Conservation (phyloP, 2,113 vertebrate genomes). For the Ardeotis arabs region DNA sequence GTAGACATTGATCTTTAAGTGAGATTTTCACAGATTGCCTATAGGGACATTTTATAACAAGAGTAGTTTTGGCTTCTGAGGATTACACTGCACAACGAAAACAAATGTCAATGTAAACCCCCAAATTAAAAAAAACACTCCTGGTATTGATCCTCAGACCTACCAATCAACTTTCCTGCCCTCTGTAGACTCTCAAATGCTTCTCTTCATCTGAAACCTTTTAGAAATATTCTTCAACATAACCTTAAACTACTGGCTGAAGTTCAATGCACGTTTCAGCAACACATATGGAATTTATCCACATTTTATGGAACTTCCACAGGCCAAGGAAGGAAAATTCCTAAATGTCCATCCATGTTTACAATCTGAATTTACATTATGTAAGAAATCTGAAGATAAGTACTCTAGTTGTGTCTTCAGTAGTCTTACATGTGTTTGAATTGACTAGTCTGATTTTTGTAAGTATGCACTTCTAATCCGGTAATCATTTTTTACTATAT, state of each 20-base stretch:
- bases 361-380: background rate
- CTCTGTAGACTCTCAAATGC: conserved; percentile 37
- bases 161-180: conserved; percentile 23
- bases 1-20: conserved; percentile 54
- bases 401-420: background rate
- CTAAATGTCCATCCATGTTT: background rate
- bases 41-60: conserved; percentile 34
- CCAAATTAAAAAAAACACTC: conserved; percentile 42
- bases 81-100: conserved; percentile 66
- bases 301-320: conserved; percentile 27
- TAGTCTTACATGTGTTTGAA: background rate
- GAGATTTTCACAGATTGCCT: conserved; percentile 47
- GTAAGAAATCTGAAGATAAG: background rate
- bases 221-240: conserved; percentile 53
- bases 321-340: conserved; percentile 46
- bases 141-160: conserved; percentile 54
- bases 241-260: conserved; percentile 59
- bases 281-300: conserved; percentile 66
- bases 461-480: background rate
- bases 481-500: conserved; percentile 4
- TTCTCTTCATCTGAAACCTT: conserved; percentile 64
- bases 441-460: conserved; percentile 25
- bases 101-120: conserved; percentile 67
- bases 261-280: conserved; percentile 53
- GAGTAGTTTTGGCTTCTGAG: conserved; percentile 38